phyloP scores from a whole-genome alignment of 2,797 vertebrate genomes.

The Prionace glauca region DNA sequence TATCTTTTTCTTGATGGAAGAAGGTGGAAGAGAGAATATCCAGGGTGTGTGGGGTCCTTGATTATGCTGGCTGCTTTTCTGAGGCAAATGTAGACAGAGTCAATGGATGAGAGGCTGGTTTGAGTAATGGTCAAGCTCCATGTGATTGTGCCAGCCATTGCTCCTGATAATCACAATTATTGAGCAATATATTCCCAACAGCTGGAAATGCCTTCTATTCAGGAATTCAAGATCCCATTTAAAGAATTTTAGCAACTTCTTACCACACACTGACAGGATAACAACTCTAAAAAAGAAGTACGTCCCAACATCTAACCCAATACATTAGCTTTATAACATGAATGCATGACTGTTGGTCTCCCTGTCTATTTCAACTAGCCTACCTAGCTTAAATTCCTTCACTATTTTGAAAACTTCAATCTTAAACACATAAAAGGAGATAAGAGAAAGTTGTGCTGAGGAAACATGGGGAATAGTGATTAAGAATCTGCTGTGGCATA shows the following conservation, averaged over 20 bases:
- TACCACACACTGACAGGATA: neutral
- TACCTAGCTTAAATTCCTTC: neutral
- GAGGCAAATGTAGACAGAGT: too few relatives aligned
- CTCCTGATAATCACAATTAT: neutral
- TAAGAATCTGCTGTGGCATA: neutral
- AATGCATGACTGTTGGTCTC: neutral
- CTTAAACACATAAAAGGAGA: neutral
- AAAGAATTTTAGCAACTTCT: neutral
- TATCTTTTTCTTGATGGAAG: too few relatives aligned
- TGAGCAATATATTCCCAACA: neutral
- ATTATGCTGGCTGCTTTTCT: too few relatives aligned
- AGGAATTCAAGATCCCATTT: neutral
- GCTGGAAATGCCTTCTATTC: neutral
- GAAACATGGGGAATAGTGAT: neutral
- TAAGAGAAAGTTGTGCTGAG: neutral
- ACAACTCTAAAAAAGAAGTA: neutral
- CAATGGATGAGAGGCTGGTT: too few relatives aligned
- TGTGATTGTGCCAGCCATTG: neutral
- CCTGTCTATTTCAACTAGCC: neutral
- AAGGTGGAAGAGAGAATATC: too few relatives aligned
- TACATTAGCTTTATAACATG: neutral
- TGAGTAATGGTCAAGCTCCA: neutral
- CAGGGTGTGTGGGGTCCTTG: too few relatives aligned
- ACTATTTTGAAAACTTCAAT: neutral
- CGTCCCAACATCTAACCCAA: neutral